Evolutionary conservation across 2,113 vertebrate species (phyloP).

Genomic region (Sylvilagus bachmani): DNA sequence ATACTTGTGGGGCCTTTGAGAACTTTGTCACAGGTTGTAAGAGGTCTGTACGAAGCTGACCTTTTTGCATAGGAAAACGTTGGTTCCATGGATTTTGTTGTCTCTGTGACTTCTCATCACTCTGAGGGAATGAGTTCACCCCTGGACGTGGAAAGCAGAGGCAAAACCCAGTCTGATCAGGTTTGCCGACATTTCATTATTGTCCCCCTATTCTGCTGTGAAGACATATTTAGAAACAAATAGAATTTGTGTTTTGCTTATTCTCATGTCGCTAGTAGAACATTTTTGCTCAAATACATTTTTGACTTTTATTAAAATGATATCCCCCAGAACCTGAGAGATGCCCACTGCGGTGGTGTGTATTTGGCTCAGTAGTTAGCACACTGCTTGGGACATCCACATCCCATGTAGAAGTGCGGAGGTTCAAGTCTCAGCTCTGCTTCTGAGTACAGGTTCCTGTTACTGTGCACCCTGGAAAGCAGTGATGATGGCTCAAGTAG

Average conservation of each 20-base stretch:
- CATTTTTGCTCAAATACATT: slow-evolving; percentile 16
- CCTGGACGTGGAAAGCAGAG: not conserved
- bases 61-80: slow-evolving; percentile 2
- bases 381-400: no score
- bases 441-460: no score
- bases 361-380: no score
- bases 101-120: not conserved
- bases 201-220: not conserved
- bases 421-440: no score
- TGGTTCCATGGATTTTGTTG: not conserved
- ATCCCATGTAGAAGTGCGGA: no score
- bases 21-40: slow-evolving; percentile 30
- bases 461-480: no score
- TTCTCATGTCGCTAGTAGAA: not conserved
- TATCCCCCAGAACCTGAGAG: not conserved
- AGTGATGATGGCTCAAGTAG: no score
- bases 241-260: not conserved
- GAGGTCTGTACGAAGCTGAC: not conserved
- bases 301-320: slow-evolving; percentile 50
- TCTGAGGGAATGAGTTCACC: not conserved
- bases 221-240: slow-evolving; percentile 49
- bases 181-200: not conserved
- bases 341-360: no score
- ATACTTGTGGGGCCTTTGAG: slow-evolving; percentile 17
- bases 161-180: not conserved